Base-by-base conservation (phyloP, 1,140 invertebrate genomes). In the Pogonomyrmex californicus region DNA sequence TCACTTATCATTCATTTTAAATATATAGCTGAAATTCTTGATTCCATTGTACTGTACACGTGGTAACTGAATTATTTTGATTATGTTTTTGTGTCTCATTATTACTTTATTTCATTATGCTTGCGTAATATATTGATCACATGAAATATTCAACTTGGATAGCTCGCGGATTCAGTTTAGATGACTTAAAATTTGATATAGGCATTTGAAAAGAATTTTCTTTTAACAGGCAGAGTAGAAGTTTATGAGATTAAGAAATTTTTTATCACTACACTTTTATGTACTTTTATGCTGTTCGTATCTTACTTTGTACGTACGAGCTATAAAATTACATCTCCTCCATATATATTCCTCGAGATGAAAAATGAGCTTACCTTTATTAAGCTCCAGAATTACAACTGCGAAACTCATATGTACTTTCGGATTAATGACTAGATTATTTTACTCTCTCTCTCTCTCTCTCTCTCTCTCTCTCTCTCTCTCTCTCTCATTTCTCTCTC, bases 351-450 rank as follows among this genome's bases (percentile, higher is more conserved):
- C n/a, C 41, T 47, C 41, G 56, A 23, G 60, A 78, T 78, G 47
- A 79, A 63, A 51, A 66, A 79, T 79, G 44, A 66, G 44, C 47
- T 79, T 79, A 41, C 17, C 47, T 79, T 65, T 54, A 66, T 51
- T 51, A 79, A 54, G n/a, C 4, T 6, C 12, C 33, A 79, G 44
- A 79, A 66, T 66, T 65, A 65, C n/a, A 79, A 66, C n/a, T 38
- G 76, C 17, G 36, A 66, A 65, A 17, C 33, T 79, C 47, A 79
- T 79, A 79, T 44, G 33, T 79, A 44, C 62, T 47, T 51, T 66
- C n/a, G 33, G 33, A 65, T 65, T 79, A 65, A 78, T 30, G 38
- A 33, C 30, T 79, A 38, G 62, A 79, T 79, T 78, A 78, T 66
- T 54, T 44, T 51, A 63, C 44, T 23, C 36, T 36, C 33, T 62